phyloP scores from a whole-genome alignment of 2,888 invertebrate genomes.

The Hyalella azteca region DNA sequence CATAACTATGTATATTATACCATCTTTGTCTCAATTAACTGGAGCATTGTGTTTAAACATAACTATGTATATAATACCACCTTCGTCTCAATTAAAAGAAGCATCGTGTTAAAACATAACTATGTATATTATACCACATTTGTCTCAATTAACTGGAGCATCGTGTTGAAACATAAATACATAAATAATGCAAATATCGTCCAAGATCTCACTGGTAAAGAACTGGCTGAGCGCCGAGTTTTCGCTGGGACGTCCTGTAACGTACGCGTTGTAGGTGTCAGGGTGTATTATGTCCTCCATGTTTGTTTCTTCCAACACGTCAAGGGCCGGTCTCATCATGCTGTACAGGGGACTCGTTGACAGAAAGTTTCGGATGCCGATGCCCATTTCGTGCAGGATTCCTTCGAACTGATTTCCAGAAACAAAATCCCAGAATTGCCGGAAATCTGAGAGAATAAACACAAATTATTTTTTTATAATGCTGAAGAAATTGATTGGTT shows the following conservation, averaged over 20 bases:
- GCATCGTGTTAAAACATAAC: too few species aligned
- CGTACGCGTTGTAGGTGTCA: neutral
- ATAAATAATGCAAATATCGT: too few species aligned
- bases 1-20: too few species aligned
- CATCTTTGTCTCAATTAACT: too few species aligned
- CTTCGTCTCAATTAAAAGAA: too few species aligned
- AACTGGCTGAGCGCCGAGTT: neutral
- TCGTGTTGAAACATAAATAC: too few species aligned
- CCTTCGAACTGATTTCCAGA: slow-evolving; percentile 1
- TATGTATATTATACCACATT: too few species aligned
- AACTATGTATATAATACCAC: too few species aligned
- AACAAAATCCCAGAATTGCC: slow-evolving; percentile 10
- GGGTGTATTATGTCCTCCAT: neutral
- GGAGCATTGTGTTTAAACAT: too few species aligned
- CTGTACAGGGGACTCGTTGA: neutral
- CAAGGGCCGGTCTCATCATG: neutral
- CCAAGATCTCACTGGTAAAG: neutral
- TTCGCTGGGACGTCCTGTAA: neutral
- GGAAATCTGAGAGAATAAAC: neutral
- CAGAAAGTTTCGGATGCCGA: neutral
- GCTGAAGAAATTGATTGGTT: neutral
- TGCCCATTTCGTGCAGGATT: slow-evolving; percentile 1
- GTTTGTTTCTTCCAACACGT: neutral
- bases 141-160: too few species aligned
- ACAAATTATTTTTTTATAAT: neutral